These are phyloP conservation scores for Mayetiola destructor DNA, from an alignment of 2,888 invertebrate species.

Conservation along the genomic window DNA sequence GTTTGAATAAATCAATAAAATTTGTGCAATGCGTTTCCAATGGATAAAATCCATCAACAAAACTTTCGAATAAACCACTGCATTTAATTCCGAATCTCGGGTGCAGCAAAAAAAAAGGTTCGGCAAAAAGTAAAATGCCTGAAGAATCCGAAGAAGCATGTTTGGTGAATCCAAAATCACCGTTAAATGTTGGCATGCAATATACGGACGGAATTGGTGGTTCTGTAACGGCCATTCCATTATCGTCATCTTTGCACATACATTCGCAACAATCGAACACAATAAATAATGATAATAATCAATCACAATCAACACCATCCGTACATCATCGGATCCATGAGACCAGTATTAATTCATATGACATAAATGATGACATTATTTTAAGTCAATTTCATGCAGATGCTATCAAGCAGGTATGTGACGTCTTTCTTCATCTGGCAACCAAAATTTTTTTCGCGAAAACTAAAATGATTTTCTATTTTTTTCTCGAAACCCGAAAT, in stretches of 20 bases:
- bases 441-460: not conserved
- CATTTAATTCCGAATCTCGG: too few relatives aligned
- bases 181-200: constrained; percentile 20
- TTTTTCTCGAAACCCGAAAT: constrained; percentile 3
- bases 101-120: too few relatives aligned
- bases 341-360: constrained; percentile 37
- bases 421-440: constrained; percentile 2
- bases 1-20: too few relatives aligned
- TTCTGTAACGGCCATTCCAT: constrained; percentile 4
- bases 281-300: constrained; percentile 28
- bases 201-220: constrained; percentile 21
- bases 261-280: constrained; percentile 21
- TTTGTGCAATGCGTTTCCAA: too few relatives aligned
- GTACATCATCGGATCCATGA: not conserved
- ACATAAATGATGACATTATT: constrained; percentile 44
- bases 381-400: constrained; percentile 65
- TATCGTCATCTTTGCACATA: constrained; percentile 18
- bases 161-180: constrained; percentile 39
- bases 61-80: too few relatives aligned
- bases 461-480: constrained; percentile 13
- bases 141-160: constrained; percentile 42
- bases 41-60: too few relatives aligned
- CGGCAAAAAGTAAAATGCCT: constrained; percentile 19
- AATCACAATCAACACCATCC: not conserved
- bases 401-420: constrained; percentile 54